phyloP scores from a whole-genome alignment of 2,797 vertebrate genomes.

The Sebastes hopkinsi region DNA sequence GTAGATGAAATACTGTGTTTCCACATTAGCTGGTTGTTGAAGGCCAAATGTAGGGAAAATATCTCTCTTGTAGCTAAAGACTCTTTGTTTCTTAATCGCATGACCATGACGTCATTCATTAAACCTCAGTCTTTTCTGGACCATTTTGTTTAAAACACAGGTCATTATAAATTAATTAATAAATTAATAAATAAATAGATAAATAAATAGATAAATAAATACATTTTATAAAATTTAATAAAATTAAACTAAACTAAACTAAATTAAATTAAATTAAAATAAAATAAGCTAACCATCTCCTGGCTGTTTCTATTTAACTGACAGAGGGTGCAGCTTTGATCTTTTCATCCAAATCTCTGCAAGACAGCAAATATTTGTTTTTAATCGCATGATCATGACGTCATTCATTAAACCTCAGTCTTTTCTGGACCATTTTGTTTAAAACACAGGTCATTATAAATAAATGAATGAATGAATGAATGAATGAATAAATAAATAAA shows the following conservation, averaged over 20 bases:
- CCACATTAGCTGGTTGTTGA: neutral
- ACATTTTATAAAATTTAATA: no score
- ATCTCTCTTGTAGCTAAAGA: conserved; percentile 5
- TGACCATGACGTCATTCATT: neutral
- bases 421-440: neutral
- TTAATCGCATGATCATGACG: conserved; percentile 10
- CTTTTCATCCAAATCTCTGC: neutral
- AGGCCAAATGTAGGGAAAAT: neutral
- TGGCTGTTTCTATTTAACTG: neutral
- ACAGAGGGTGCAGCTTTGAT: neutral
- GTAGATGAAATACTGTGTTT: accelerated
- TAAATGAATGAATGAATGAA: no score
- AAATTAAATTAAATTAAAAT: no score
- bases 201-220: no score
- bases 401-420: neutral
- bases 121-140: neutral
- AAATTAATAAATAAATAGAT: no score
- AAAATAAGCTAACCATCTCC: no score
- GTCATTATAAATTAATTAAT: no score
- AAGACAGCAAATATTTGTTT: conserved; percentile 35
- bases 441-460: neutral
- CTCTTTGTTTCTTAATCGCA: conserved; percentile 48
- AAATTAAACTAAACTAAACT: no score
- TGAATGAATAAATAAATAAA: no score
- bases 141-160: neutral